A percentile compares a stretch with the other conserved stretches of the same genome.
Evolutionary conservation across 2,797 vertebrate genomes (phyloP).

Genomic region (Zenarchopterus dispar): DNA sequence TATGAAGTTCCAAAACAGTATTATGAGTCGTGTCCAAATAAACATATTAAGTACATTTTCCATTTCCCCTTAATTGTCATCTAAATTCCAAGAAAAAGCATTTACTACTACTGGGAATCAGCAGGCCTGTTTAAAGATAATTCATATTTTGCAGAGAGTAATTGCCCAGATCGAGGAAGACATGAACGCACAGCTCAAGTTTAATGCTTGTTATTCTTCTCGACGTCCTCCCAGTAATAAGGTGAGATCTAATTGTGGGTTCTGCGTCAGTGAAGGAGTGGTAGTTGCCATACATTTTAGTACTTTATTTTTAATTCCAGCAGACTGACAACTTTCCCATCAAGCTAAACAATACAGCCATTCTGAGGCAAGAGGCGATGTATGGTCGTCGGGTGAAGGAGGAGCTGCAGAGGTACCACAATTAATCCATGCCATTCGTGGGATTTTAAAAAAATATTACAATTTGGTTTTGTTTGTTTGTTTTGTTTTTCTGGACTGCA

Average conservation of each 20-base stretch:
- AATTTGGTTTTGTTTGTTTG: too few species aligned
- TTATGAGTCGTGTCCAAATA: too few species aligned
- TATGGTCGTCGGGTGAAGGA: constrained; percentile 85
- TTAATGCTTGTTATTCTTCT: constrained; percentile 58
- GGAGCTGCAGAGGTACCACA: constrained; percentile 87
- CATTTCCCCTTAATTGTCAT: too few species aligned
- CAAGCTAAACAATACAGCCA: constrained; percentile 89
- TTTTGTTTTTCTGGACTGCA: too few species aligned
- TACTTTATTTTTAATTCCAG: constrained; percentile 24
- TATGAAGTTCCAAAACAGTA: too few species aligned
- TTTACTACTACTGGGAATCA: too few species aligned
- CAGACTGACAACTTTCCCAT: constrained; percentile 82
- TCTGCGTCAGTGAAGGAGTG: neutral
- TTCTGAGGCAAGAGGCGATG: constrained; percentile 88
- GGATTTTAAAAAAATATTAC: too few species aligned
- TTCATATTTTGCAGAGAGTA: constrained; percentile 60
- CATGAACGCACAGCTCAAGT: constrained; percentile 71
- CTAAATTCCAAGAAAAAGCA: too few species aligned
- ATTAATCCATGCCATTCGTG: neutral
- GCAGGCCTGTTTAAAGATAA: too few species aligned
- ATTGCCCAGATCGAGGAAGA: constrained; percentile 75
- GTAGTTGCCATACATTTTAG: neutral
- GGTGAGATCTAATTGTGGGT: constrained; percentile 32
- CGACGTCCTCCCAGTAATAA: constrained; percentile 60
- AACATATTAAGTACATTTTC: too few species aligned